phyloP scores from a whole-genome alignment of 2,113 vertebrate genomes.

The Pelmatolapia mariae region DNA sequence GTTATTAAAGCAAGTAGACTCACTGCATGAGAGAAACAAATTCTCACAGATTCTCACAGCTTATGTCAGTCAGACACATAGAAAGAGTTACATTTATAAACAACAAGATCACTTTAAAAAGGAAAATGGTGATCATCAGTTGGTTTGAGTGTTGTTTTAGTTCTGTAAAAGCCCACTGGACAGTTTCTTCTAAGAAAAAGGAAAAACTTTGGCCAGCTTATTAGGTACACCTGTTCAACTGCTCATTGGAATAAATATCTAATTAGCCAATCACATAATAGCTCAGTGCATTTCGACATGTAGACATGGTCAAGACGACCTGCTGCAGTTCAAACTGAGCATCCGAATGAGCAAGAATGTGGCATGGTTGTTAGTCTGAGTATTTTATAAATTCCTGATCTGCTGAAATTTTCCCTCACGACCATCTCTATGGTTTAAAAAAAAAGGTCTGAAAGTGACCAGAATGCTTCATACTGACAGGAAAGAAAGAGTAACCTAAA shows the following conservation, averaged over 20 bases:
- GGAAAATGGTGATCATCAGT: neutral
- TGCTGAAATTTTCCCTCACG: neutral
- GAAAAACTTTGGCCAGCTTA: neutral
- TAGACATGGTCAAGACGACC: neutral
- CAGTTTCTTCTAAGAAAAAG: fast-evolving
- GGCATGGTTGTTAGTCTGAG: neutral
- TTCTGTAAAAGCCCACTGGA: neutral
- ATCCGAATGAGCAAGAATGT: neutral
- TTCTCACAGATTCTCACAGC: neutral
- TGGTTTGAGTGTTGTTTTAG: neutral
- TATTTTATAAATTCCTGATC: neutral
- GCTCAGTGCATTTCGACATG: neutral
- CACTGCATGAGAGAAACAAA: neutral
- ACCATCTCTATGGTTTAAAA: neutral
- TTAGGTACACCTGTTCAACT: neutral
- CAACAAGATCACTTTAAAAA: neutral
- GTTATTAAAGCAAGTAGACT: neutral
- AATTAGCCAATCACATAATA: neutral
- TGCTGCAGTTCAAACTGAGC: neutral
- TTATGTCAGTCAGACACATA: fast-evolving
- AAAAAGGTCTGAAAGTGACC: neutral
- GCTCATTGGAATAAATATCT: neutral
- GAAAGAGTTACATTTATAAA: neutral
- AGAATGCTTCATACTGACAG: neutral
- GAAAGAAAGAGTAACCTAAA: neutral